Conservation (phyloP, 2,888 invertebrate genomes). For the Cryptops parisi region DNA sequence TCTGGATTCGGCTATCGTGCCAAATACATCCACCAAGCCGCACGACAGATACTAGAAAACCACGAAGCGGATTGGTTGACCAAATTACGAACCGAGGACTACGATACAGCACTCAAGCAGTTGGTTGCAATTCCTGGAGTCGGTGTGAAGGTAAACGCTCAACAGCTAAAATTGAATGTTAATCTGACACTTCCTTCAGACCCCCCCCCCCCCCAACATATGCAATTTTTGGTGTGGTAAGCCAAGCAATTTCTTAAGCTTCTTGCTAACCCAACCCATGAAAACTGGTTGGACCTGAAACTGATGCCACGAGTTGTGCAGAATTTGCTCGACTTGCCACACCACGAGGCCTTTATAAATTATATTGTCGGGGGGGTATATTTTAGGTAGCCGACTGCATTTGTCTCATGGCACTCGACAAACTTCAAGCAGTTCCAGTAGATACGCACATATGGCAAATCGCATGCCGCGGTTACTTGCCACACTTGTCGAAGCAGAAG, state of each 20-base stretch:
- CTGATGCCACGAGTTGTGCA: too few relatives aligned
- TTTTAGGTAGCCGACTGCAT: conserved; percentile 98
- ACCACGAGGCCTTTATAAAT: too few relatives aligned
- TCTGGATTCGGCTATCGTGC: conserved; percentile 53
- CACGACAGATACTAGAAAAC: conserved; percentile 43
- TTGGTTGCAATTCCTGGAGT: conserved; percentile 72
- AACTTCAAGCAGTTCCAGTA: conserved; percentile 76
- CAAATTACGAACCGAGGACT: conserved; percentile 48
- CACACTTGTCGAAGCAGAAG: conserved; percentile 55
- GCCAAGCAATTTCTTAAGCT: too few relatives aligned
- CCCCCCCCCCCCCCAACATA: too few relatives aligned
- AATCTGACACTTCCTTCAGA: too few relatives aligned
- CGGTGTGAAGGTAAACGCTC: conserved; percentile 63
- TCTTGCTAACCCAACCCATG: too few relatives aligned
- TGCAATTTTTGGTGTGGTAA: too few relatives aligned
- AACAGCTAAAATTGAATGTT: background rate
- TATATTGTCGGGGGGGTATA: too few relatives aligned
- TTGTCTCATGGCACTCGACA: conserved; percentile 86
- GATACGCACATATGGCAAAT: conserved; percentile 95
- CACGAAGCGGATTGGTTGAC: conserved; percentile 49
- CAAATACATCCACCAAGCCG: conserved; percentile 63
- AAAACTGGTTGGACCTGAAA: too few relatives aligned
- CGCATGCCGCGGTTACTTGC: conserved; percentile 62
- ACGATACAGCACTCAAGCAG: conserved; percentile 53
- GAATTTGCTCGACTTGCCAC: too few relatives aligned